Percentiles rank a stretch among this genome's conserved stretches.
Evolutionary conservation across 2,888 invertebrate genomes (phyloP).

Genomic region (Pseudococcus viburni): DNA sequence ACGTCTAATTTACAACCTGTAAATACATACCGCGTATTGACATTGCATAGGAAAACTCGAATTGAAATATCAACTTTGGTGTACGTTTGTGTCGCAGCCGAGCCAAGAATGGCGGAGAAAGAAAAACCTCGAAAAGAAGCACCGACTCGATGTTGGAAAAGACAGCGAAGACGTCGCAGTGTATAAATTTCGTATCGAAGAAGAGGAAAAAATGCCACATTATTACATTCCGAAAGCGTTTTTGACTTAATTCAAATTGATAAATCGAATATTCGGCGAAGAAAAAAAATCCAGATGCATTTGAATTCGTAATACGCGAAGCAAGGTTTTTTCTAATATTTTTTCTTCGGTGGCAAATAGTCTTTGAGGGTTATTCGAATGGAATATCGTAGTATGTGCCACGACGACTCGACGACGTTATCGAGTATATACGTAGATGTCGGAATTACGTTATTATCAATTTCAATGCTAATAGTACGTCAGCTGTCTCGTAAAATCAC

Average conservation of each 20-base stretch:
- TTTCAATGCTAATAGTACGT: neutral
- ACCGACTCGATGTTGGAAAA: neutral
- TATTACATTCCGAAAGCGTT: conserved; percentile 44
- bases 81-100: too few relatives aligned
- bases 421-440: conserved; percentile 19
- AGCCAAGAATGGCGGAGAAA: too few relatives aligned
- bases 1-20: conserved; percentile 27
- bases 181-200: neutral
- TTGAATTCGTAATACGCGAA: conserved; percentile 34
- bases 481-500: conserved; percentile 40
- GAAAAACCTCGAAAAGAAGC: too few relatives aligned
- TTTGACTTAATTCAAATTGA: conserved; percentile 45
- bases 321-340: neutral
- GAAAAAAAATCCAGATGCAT: conserved; percentile 25
- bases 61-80: too few relatives aligned
- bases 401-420: neutral
- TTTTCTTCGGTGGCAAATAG: neutral
- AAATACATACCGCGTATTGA: neutral
- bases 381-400: neutral
- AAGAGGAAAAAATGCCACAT: neutral
- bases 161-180: neutral
- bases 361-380: neutral
- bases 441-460: conserved; percentile 35
- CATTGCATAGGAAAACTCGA: too few relatives aligned
- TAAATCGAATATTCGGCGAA: conserved; percentile 43